A percentile compares a stretch with the other conserved stretches of the same genome.
Conservation (phyloP, 2,888 invertebrate genomes). For the Ectemnius continuus region DNA sequence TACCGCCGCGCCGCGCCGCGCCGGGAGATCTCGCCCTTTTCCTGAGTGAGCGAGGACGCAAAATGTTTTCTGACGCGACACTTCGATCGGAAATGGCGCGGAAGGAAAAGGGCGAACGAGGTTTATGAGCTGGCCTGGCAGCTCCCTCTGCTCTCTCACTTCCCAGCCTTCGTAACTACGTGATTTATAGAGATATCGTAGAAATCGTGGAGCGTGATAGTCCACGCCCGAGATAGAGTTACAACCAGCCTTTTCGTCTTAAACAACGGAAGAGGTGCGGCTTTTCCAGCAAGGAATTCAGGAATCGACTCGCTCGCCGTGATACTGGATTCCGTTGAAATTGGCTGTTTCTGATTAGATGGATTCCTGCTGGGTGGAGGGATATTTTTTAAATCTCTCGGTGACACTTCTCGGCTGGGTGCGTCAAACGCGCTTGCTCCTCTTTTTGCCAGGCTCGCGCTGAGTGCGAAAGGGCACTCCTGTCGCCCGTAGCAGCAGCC, state of each 20-base stretch:
- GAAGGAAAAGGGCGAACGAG: constrained; percentile 58
- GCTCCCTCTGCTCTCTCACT: constrained; percentile 22
- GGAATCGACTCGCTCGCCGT: too few species aligned
- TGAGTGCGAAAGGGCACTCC: constrained; percentile 40
- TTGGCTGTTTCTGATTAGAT: constrained; percentile 63
- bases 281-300: constrained; percentile 9
- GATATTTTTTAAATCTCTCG: constrained; percentile 60
- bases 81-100: constrained; percentile 65
- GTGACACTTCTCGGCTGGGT: not conserved
- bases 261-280: not conserved
- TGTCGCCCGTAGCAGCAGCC: constrained; percentile 29
- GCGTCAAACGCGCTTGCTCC: not conserved
- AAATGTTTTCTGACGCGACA: constrained; percentile 61
- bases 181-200: constrained; percentile 57
- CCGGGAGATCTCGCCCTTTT: not conserved
- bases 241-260: not conserved
- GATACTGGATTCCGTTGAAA: constrained; percentile 57
- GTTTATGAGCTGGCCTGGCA: constrained; percentile 49
- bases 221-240: not conserved
- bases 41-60: constrained; percentile 35
- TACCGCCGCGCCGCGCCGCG: not conserved
- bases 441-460: constrained; percentile 32
- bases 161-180: constrained; percentile 9
- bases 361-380: constrained; percentile 62
- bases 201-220: constrained; percentile 39